phyloP scores from a whole-genome alignment of 2,113 vertebrate species.

The Cynopterus brachyotis region DNA sequence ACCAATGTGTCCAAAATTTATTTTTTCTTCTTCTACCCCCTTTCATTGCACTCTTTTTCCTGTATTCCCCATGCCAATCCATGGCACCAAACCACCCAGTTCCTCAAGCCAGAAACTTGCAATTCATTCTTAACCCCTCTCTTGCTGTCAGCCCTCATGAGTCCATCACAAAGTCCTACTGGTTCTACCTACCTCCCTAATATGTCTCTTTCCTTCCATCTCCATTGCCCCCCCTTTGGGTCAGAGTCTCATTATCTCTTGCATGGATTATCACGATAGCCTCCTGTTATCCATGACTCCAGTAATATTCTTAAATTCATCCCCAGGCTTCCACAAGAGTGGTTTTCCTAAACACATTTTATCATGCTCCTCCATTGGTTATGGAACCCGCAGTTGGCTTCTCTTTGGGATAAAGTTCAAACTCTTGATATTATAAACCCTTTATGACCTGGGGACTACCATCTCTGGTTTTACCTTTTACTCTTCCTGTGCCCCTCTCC shows the following conservation, averaged over 20 bases:
- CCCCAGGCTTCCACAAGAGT: background rate
- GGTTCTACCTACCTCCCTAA: background rate
- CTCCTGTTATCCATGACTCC: background rate
- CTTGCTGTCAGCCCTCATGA: background rate
- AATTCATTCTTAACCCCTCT: background rate
- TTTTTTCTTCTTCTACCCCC: background rate
- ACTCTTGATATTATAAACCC: background rate
- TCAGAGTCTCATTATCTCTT: background rate
- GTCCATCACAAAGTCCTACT: background rate
- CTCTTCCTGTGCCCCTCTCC: background rate
- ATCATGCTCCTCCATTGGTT: background rate
- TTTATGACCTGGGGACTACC: background rate
- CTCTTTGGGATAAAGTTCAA: background rate
- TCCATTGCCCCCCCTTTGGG: background rate
- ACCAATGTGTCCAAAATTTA: background rate
- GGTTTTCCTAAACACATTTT: background rate
- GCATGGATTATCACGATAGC: background rate
- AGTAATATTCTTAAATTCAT: background rate
- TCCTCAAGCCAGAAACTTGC: background rate
- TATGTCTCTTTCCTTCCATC: background rate
- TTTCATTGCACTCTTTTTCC: background rate
- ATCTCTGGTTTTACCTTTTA: background rate
- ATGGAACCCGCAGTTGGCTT: background rate
- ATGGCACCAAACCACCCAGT: background rate
- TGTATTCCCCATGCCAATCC: background rate